Evolutionary conservation across 2,797 vertebrate genomes (phyloP).

Genomic region (Gadopsis bispinosus): DNA sequence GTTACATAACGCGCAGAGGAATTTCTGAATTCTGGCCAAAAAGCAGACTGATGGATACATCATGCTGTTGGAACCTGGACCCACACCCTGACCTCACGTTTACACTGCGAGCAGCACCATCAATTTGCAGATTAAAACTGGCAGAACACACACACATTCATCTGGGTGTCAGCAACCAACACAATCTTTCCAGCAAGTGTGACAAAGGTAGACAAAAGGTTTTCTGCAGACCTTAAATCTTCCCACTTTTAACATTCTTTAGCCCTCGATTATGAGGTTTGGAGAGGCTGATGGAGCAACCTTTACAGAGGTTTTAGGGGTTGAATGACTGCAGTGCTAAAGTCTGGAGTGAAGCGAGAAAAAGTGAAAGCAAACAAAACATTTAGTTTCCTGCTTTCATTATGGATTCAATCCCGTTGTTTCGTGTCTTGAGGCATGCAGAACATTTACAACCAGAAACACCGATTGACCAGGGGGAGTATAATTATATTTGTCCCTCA

Average conservation of each 20-base stretch:
- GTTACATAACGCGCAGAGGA: background rate
- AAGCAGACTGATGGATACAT: background rate
- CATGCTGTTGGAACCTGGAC: background rate
- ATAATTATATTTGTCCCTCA: conserved; percentile 23
- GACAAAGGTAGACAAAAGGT: background rate
- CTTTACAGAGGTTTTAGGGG: background rate
- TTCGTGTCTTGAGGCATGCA: background rate
- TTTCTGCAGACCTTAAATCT: conserved; percentile 25
- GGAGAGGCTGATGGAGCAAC: background rate
- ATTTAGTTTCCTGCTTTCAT: background rate
- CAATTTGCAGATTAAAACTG: conserved; percentile 11
- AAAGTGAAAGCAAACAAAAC: background rate
- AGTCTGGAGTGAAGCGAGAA: background rate
- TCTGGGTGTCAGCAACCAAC: conserved; percentile 3
- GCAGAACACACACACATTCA: conserved; percentile 6
- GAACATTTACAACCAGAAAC: background rate
- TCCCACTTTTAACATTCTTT: background rate
- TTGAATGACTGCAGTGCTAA: background rate
- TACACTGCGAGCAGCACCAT: background rate
- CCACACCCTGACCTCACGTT: conserved; percentile 2
- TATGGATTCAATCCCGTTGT: background rate
- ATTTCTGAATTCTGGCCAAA: background rate
- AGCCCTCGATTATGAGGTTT: background rate
- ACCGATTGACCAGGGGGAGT: conserved; percentile 8
- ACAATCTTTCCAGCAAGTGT: background rate